Evolutionary conservation across 2,797 vertebrate genomes (phyloP).

Genomic region (Leucoraja ocellata): DNA sequence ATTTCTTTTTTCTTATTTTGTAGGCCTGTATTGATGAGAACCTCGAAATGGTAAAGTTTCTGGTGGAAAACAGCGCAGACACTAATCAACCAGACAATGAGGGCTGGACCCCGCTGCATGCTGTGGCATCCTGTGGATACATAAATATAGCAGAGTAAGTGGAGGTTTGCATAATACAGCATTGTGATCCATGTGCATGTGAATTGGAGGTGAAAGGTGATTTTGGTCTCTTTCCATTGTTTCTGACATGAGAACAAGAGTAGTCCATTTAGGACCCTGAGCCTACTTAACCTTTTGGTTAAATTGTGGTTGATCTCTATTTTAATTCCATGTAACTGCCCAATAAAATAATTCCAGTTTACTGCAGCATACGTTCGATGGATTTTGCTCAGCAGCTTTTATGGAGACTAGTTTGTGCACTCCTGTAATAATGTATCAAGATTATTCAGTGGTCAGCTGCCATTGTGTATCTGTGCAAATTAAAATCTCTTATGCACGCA

Average conservation of each 20-base stretch:
- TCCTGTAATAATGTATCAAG: not conserved
- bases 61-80: constrained; percentile 61
- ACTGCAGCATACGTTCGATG: not conserved
- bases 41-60: constrained; percentile 67
- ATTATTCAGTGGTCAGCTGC: not conserved
- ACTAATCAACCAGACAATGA: constrained; percentile 66
- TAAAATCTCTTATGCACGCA: not conserved
- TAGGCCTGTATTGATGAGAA: constrained; percentile 70
- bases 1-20: constrained; percentile 27
- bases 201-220: not conserved
- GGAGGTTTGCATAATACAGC: constrained; percentile 43
- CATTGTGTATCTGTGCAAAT: not conserved
- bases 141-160: constrained; percentile 70
- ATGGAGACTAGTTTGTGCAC: too few species aligned
- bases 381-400: not conserved
- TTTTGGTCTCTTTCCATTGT: not conserved
- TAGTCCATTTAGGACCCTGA: not conserved
- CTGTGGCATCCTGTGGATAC: constrained; percentile 64
- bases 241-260: not conserved
- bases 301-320: not conserved
- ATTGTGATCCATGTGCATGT: not conserved
- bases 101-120: constrained; percentile 68
- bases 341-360: too few species aligned
- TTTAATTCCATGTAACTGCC: not conserved
- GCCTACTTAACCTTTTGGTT: not conserved